A percentile compares a stretch with the other conserved stretches of the same genome.
Conservation (phyloP, 1,140 invertebrate species). For the Nasonia vitripennis region DNA sequence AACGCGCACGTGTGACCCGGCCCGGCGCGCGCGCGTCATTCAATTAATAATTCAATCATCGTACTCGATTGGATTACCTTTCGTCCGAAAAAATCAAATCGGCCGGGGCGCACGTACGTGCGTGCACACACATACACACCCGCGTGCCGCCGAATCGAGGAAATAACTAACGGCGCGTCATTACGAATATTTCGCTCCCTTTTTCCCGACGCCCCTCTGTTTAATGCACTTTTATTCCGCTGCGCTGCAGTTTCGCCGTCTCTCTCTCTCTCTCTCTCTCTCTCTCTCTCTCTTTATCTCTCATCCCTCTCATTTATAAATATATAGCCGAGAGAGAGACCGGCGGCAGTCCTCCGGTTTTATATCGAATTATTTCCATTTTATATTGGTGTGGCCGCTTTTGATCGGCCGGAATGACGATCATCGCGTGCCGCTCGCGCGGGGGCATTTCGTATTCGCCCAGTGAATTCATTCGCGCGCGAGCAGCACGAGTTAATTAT, state of each 20-base stretch:
- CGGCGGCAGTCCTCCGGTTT: constrained; percentile 55
- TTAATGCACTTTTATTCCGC: constrained; percentile 30
- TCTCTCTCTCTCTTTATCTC: background rate
- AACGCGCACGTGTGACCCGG: constrained; percentile 62
- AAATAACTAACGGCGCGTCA: constrained; percentile 61
- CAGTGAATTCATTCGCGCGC: constrained; percentile 52
- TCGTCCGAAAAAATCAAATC: constrained; percentile 59
- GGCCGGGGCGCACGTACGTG: background rate
- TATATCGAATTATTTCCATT: constrained; percentile 70
- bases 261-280: background rate
- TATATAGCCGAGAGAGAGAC: background rate
- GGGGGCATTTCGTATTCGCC: constrained; percentile 56
- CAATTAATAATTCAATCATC: constrained; percentile 75
- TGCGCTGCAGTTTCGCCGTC: background rate
- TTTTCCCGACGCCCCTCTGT: background rate
- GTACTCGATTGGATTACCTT: constrained; percentile 71
- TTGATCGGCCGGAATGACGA: constrained; percentile 61
- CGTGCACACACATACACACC: background rate
- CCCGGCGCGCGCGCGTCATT: constrained; percentile 66
- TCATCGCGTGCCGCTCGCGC: constrained; percentile 1
- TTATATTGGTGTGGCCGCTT: constrained; percentile 59
- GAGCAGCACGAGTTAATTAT: constrained; percentile 62
- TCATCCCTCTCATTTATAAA: constrained; percentile 15
- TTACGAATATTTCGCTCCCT: constrained; percentile 51
- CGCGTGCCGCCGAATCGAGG: background rate